A percentile compares a stretch with the other conserved stretches of the same genome.
Evolutionary conservation across 2,888 invertebrate species (phyloP).

Genomic region (Uropetala carovei): DNA sequence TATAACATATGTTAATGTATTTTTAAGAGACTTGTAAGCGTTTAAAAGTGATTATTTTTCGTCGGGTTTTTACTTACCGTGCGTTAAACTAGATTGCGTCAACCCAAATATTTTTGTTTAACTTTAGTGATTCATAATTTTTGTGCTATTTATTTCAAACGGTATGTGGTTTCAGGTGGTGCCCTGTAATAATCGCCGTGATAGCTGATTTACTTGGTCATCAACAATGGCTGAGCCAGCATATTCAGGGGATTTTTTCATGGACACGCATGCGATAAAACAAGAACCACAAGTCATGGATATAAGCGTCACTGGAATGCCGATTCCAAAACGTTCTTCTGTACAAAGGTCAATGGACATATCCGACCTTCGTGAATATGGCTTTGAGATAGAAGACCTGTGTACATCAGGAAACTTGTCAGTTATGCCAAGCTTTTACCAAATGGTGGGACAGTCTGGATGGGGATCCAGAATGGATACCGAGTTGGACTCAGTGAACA

Average conservation of each 20-base stretch:
- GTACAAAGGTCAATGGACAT: conserved; percentile 76
- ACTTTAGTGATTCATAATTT: neutral
- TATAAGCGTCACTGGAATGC: conserved; percentile 72
- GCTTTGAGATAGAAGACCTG: conserved; percentile 78
- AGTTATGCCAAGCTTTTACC: conserved; percentile 69
- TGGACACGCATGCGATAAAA: conserved; percentile 81
- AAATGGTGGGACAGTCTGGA: conserved; percentile 70
- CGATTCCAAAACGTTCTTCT: conserved; percentile 82
- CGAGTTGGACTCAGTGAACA: conserved; percentile 67
- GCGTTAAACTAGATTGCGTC: conserved; percentile 10
- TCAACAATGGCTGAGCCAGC: conserved; percentile 79
- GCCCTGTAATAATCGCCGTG: neutral
- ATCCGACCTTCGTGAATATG: conserved; percentile 76
- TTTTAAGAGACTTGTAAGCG: neutral
- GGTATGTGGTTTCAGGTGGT: neutral
- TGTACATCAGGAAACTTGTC: conserved; percentile 75
- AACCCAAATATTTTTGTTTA: neutral
- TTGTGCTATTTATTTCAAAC: neutral
- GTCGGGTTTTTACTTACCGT: neutral
- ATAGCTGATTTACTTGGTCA: conserved; percentile 33
- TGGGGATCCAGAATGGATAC: conserved; percentile 75
- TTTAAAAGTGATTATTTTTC: neutral
- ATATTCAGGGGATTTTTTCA: conserved; percentile 80
- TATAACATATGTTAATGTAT: neutral
- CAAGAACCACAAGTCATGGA: conserved; percentile 79